Evolutionary conservation across 2,888 invertebrate species (phyloP).

Genomic region (Laspeyria flexula): DNA sequence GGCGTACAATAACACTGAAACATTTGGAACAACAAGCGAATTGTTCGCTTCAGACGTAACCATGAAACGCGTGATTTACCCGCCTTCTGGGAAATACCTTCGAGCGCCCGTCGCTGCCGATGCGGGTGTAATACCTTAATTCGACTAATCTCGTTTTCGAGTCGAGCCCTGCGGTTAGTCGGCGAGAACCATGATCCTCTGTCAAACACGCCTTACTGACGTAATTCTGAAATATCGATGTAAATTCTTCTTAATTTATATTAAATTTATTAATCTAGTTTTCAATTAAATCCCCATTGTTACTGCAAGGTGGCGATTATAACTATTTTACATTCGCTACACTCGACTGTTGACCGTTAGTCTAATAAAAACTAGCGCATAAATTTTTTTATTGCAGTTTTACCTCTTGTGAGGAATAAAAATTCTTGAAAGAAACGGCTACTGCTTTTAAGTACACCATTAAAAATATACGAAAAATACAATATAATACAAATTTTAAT

Average conservation of each 20-base stretch:
- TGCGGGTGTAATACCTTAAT: constrained; percentile 78
- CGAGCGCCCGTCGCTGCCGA: constrained; percentile 61
- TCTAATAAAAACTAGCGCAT: constrained; percentile 25
- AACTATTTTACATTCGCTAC: neutral
- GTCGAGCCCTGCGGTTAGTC: constrained; percentile 57
- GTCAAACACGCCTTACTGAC: constrained; percentile 45
- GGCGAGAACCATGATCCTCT: constrained; percentile 45
- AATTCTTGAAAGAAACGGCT: constrained; percentile 38
- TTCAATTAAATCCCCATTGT: constrained; percentile 22
- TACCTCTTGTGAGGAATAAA: constrained; percentile 22
- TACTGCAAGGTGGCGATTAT: constrained; percentile 1
- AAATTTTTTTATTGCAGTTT: constrained; percentile 24
- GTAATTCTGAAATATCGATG: constrained; percentile 40
- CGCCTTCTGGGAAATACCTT: constrained; percentile 77
- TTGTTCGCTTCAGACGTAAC: constrained; percentile 60
- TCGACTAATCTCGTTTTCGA: constrained; percentile 75
- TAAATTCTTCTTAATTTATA: constrained; percentile 43
- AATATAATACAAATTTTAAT: constrained; percentile 16
- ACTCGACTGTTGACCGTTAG: constrained; percentile 6
- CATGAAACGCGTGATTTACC: constrained; percentile 80
- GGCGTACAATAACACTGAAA: constrained; percentile 28
- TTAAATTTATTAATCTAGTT: no score
- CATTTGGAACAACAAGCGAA: constrained; percentile 40
- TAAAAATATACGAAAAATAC: constrained; percentile 7
- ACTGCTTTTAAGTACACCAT: constrained; percentile 22